Conservation (phyloP, 2,113 vertebrate genomes). For the Centropus bengalensis region DNA sequence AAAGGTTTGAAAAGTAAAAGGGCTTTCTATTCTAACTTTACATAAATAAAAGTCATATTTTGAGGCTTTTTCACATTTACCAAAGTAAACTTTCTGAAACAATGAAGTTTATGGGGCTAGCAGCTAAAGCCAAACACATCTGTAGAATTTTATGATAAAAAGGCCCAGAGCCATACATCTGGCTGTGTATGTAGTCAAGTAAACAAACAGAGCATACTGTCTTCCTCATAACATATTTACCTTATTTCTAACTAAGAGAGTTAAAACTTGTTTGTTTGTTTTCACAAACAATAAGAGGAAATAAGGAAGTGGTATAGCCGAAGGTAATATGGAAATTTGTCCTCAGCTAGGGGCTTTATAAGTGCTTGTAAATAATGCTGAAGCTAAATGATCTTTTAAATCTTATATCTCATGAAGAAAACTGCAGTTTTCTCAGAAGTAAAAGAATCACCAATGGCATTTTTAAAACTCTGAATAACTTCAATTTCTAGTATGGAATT, state of each 20-base stretch:
- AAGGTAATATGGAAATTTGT: constrained; percentile 56
- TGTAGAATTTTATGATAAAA: neutral
- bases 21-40: neutral
- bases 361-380: constrained; percentile 30
- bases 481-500: constrained; percentile 48
- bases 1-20: neutral
- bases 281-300: neutral
- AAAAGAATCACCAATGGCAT: constrained; percentile 45
- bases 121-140: neutral
- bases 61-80: neutral
- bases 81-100: neutral
- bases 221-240: neutral
- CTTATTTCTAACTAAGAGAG: neutral
- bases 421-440: constrained; percentile 40
- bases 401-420: constrained; percentile 56
- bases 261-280: neutral
- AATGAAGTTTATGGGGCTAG: neutral
- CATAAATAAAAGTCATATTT: neutral
- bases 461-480: constrained; percentile 57
- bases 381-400: constrained; percentile 55
- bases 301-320: constrained; percentile 12
- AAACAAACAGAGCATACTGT: neutral
- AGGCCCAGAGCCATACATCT: neutral
- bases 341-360: constrained; percentile 24
- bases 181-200: neutral